Base-by-base conservation (phyloP, 2,113 vertebrate species). In the Rhadina sibilatrix region DNA sequence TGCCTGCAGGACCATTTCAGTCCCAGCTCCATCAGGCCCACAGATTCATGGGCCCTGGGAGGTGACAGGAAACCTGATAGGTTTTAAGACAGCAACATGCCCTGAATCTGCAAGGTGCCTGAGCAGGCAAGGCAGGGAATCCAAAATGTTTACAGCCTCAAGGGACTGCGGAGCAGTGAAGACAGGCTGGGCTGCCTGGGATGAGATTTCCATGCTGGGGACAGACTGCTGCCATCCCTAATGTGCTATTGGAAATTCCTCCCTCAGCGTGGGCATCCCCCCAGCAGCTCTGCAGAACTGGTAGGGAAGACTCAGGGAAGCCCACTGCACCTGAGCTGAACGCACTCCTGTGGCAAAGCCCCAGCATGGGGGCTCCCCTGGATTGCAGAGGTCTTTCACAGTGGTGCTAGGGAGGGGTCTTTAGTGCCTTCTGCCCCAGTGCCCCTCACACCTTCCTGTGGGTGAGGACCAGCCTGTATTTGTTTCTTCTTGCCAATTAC, bases 81-180 rank as follows among this genome's bases (percentile, higher is more conserved):
- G 63, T 96, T 97, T 97, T 95, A 96, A 96, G 90, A 95, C 85
- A 93, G 93, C 93, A 95, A 91, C 96, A 96, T 96, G 96, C 94
- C 93, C 82, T 96, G 96, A 96, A 97, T 97, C 88, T 78, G 88
- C 91, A 95, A 96, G 90, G 93, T 94, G 69, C 65, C 76, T 93
- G 85, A 93, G 87, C 87, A 82, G 82, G 54, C 8, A 0, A 85
- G 60, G 84, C 63, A 93, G 70, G 80, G 94, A 97, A 97, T 87
- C 82, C 93, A 84, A 83, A 92, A 77, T 63, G 89, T 90, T 94
- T 84, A 90, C 75, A 93, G 81, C 76, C 90, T 84, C 72, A 7
- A 63, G 93, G 84, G 93, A 77, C 75, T 83, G 70, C 10, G 1
- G 60, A 80, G 57, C 38, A 63, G 61, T 52, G 69, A 75, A 86